Conservation (phyloP, 2,888 invertebrate species). For the Tubulanus polymorphus region DNA sequence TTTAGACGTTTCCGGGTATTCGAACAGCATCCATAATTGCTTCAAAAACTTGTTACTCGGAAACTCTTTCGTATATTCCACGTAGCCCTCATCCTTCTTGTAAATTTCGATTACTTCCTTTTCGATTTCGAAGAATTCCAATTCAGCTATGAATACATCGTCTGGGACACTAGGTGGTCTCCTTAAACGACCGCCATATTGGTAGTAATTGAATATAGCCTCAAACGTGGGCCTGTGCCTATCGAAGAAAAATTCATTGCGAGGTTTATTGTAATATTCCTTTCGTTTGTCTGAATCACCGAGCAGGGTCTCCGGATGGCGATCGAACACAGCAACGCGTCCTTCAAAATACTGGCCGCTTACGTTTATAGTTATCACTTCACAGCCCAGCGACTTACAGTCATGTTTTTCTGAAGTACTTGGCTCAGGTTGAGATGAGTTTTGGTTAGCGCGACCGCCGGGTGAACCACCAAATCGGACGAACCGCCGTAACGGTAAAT, state of each 20-base stretch:
- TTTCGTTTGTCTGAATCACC: conserved; percentile 49
- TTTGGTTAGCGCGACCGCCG: background rate
- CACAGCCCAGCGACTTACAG: conserved; percentile 41
- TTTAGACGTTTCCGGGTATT: conserved; percentile 51
- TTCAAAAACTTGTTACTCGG: conserved; percentile 41
- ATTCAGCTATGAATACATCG: conserved; percentile 49
- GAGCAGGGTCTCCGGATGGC: conserved; percentile 49
- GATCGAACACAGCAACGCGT: conserved; percentile 43
- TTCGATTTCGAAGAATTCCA: conserved; percentile 52
- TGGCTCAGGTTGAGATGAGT: background rate
- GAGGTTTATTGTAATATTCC: conserved; percentile 44
- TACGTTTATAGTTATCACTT: conserved; percentile 50
- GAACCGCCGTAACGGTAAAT: background rate
- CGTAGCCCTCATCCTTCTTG: conserved; percentile 49
- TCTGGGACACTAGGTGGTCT: conserved; percentile 51
- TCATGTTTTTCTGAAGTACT: conserved; percentile 22
- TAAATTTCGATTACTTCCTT: conserved; percentile 46
- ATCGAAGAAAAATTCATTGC: conserved; percentile 52
- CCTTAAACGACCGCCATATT: conserved; percentile 48
- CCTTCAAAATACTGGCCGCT: conserved; percentile 52
- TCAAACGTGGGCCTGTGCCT: conserved; percentile 52
- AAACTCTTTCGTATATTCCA: conserved; percentile 38
- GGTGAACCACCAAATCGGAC: background rate
- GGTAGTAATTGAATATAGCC: conserved; percentile 51
- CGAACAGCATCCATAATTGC: conserved; percentile 52